These are phyloP conservation scores for Euura lappo DNA, from an alignment of 1,140 invertebrate genomes.

Conservation along the genomic window DNA sequence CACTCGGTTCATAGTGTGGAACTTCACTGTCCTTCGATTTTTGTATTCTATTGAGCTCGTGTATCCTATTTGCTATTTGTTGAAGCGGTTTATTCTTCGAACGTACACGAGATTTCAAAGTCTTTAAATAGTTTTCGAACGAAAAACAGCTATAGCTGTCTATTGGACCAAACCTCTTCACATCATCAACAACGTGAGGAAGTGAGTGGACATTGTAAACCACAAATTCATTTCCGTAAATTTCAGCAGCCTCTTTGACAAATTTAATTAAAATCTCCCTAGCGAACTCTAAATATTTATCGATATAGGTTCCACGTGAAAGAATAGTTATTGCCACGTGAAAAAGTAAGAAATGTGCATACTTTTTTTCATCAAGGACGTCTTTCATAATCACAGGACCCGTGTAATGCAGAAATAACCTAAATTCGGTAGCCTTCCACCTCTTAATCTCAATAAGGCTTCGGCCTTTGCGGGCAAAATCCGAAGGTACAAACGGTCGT, in stretches of 20 bases:
- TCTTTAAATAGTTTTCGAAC: slow-evolving; percentile 44
- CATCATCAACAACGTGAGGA: slow-evolving; percentile 49
- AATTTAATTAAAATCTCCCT: slow-evolving; percentile 19
- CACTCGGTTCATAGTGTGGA: not conserved
- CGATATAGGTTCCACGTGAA: not conserved
- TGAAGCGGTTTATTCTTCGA: slow-evolving; percentile 18
- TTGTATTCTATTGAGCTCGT: not conserved
- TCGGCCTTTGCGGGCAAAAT: slow-evolving; percentile 54
- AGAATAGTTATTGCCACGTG: not conserved
- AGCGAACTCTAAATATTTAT: slow-evolving; percentile 16
- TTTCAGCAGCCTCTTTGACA: slow-evolving; percentile 15
- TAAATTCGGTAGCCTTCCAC: slow-evolving; percentile 35
- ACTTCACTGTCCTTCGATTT: not conserved
- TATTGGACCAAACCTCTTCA: slow-evolving; percentile 38
- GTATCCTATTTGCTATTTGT: not conserved
- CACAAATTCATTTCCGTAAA: slow-evolving; percentile 24
- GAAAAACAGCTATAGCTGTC: slow-evolving; percentile 48
- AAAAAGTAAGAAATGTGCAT: slow-evolving; percentile 45
- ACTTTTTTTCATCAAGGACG: slow-evolving; percentile 38
- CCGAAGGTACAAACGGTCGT: slow-evolving; percentile 36
- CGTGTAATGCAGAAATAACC: slow-evolving; percentile 58
- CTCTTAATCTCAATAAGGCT: slow-evolving; percentile 40
- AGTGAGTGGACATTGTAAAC: not conserved
- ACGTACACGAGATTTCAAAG: slow-evolving; percentile 13
- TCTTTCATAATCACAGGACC: slow-evolving; percentile 47